Conservation (phyloP, 2,113 vertebrate species). For the Elaphurus davidianus region DNA sequence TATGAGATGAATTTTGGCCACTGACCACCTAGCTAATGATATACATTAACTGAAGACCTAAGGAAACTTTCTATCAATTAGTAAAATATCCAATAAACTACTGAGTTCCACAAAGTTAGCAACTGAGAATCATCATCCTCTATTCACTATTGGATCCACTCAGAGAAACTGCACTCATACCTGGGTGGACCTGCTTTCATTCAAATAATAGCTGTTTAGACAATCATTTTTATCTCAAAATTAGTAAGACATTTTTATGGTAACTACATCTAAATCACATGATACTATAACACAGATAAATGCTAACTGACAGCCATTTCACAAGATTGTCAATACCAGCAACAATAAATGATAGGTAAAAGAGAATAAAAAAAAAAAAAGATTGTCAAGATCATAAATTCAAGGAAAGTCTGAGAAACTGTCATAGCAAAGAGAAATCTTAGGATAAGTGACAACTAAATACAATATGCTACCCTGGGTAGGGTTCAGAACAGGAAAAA, state of each 20-base stretch:
- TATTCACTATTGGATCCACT: not conserved
- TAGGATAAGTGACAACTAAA: not conserved
- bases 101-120: not conserved
- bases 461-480: not conserved
- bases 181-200: not conserved
- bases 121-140: not conserved
- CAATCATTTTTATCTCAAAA: slow-evolving; percentile 23
- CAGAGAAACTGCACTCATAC: not conserved
- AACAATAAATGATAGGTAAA: no score
- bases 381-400: not conserved
- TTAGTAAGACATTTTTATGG: not conserved
- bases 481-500: not conserved
- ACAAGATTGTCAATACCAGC: not conserved
- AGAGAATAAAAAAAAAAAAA: not conserved
- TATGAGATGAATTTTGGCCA: not conserved
- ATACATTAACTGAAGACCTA: not conserved
- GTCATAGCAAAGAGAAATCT: not conserved
- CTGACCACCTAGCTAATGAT: not conserved
- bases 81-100: not conserved
- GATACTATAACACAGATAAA: not conserved
- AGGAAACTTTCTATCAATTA: not conserved
- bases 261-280: not conserved
- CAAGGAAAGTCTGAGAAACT: not conserved
- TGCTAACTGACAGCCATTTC: not conserved
- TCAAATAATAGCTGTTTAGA: not conserved